Conservation (phyloP, 2,888 invertebrate species). For the Nasonia oneida region DNA sequence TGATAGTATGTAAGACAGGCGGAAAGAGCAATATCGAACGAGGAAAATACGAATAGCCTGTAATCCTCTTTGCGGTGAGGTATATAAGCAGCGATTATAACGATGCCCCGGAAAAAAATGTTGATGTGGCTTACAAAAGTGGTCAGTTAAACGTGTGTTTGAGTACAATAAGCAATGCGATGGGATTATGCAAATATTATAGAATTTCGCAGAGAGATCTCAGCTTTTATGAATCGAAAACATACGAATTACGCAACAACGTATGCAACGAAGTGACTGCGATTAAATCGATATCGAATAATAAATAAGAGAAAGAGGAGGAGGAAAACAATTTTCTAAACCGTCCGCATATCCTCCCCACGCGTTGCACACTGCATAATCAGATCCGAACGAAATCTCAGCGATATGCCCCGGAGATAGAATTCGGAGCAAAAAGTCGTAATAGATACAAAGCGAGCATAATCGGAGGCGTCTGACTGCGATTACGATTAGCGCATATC, state of each 20-base stretch:
- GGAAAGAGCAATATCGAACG: not conserved
- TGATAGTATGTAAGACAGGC: not conserved
- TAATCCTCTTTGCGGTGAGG: not conserved
- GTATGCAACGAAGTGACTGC: too few relatives aligned
- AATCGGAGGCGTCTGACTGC: slow-evolving; percentile 1
- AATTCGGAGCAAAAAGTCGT: not conserved
- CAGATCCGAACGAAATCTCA: not conserved
- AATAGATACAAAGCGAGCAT: slow-evolving; percentile 6
- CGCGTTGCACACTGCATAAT: not conserved
- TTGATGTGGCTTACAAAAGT: not conserved
- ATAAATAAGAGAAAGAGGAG: too few relatives aligned
- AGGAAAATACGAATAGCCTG: not conserved
- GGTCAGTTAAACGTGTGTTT: too few relatives aligned
- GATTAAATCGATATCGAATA: too few relatives aligned
- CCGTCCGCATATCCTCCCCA: not conserved
- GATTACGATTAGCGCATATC: slow-evolving; percentile 12
- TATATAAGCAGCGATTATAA: not conserved
- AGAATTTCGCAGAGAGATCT: too few relatives aligned
- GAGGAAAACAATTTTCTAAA: not conserved
- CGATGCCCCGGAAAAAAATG: not conserved
- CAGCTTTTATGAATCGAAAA: too few relatives aligned
- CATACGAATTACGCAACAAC: too few relatives aligned
- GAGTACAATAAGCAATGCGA: too few relatives aligned
- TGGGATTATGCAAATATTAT: too few relatives aligned
- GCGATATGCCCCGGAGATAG: not conserved